Evolutionary conservation across 1,140 invertebrate genomes (phyloP), one percentile per base, ranked within the genome.

Genomic region (Drosophila willistoni): DNA sequence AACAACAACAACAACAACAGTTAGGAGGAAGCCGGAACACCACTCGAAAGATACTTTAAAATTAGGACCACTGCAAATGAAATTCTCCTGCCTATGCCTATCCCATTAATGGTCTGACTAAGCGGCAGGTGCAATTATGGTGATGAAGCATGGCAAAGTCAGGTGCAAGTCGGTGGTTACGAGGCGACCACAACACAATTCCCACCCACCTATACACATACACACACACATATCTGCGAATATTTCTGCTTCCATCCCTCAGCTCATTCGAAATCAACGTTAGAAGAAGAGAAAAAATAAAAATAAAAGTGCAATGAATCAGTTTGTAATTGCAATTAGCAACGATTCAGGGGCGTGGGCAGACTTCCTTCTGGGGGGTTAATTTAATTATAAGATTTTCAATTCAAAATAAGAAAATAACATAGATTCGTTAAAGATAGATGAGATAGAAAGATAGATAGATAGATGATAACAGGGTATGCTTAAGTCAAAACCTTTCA

Each of bases 21-120:
- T n/a, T n/a, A 47, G 33, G 6, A 61, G 36, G 22, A 25, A 25
- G 54, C 47, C 47, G 22, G 29, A 62, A 25, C 60, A 77, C 56
- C 78, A 68, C 74, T 85, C 80, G 79, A 79, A 72, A 71, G 66
- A 82, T 82, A 87, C 79, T 86, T 87, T 87, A 71, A 86, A 87
- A 79, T 86, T 86, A 81, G 83, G 44, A 73, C 51, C 77, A 68
- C 33, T 77, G 80, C 44, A 83, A 72, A 81, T 79, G 74, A 85
- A 85, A 84, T 83, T 63, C 77, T 81, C 12, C 36, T 39, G 4
- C 36, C 36, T 13, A 39, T 73, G 75, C 79, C 79, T 74, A 70
- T 75, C 86, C 73, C 73, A 85, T 81, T 74, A 68, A 72, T 68
- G 56, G 33, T 59, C 39, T 59, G 33, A 14, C 33, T 17, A 14